Conservation (phyloP, 2,888 invertebrate genomes). For the Arenicola marina region DNA sequence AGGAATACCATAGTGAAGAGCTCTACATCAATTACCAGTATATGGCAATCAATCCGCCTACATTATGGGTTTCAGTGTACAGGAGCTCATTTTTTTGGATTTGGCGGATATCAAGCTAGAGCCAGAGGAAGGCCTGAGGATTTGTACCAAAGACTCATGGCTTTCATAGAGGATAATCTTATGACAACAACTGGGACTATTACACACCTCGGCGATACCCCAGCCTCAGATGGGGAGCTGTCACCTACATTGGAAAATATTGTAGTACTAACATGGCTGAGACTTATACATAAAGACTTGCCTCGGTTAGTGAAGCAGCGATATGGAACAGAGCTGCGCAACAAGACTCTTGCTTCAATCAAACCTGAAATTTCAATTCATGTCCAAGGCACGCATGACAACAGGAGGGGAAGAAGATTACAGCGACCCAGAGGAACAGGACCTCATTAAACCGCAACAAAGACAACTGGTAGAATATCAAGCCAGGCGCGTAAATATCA, state of each 20-base stretch:
- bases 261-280: not conserved
- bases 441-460: no score
- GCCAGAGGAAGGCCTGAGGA: not conserved
- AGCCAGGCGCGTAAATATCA: no score
- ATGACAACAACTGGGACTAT: not conserved
- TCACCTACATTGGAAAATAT: constrained; percentile 2
- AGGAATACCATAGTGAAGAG: not conserved
- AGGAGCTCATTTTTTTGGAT: not conserved
- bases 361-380: not conserved
- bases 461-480: no score
- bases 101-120: constrained; percentile 2
- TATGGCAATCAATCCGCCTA: constrained; percentile 1
- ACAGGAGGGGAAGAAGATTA: no score
- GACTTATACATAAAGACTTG: not conserved
- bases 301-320: not conserved
- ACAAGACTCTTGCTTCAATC: not conserved
- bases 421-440: no score
- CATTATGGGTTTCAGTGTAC: constrained; percentile 13
- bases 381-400: no score
- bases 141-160: constrained; percentile 1
- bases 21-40: not conserved
- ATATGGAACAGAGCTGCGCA: not conserved
- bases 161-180: constrained; percentile 2
- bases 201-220: not conserved
- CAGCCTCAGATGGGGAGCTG: not conserved